Evolutionary conservation across 2,888 invertebrate species (phyloP), one percentile per base, ranked within the genome.

Genomic region (Unio delphinus): DNA sequence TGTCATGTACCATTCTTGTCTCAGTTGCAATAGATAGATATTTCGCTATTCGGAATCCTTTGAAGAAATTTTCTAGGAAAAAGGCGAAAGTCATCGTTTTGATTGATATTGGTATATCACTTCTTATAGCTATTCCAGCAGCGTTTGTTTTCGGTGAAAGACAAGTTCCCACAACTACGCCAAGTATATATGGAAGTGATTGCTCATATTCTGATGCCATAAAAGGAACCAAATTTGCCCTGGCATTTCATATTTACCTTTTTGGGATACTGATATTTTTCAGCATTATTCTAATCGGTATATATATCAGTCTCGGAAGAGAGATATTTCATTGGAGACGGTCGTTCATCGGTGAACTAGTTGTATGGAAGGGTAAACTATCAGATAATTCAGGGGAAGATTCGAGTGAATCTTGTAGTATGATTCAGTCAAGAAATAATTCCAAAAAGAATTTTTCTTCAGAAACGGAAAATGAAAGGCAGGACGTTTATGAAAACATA

Each of bases 21-120:
- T 71, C 68, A 45, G 62, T 71, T 28, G 71, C 71, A 5, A 59
- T 68, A 26, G 71, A 68, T 57, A 59, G 71, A 18, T 71, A 65
- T n/a, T 57, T 71, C 7, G 68, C 68, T 23, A 56, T 71, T 26
- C 54, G 64, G 7, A 58, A 64, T 55, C 71, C 71, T 26, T 28
- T 71, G 54, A 71, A 68, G 18, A 68, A 56, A 26, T 58, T 71
- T 60, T 57, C 64, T 0, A 28, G 59, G 23, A n/a, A 26, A 17
- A 68, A 56, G 26, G 54, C 65, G 5, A 60, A 65, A 30, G 55
- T 57, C 11, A 68, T 71, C 17, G 34, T 71, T n/a, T 7, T 23
- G 15, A 55, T 60, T 11, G 68, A 68, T 28, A 34, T 62, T 4
- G 55, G 26, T 3, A 64, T 71, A 55, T 67, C 65, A n/a, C 54